Percentiles rank a stretch among this genome's conserved stretches.
phyloP scores from a whole-genome alignment of 2,888 invertebrate genomes.

The Melangyna quadrimaculata region DNA sequence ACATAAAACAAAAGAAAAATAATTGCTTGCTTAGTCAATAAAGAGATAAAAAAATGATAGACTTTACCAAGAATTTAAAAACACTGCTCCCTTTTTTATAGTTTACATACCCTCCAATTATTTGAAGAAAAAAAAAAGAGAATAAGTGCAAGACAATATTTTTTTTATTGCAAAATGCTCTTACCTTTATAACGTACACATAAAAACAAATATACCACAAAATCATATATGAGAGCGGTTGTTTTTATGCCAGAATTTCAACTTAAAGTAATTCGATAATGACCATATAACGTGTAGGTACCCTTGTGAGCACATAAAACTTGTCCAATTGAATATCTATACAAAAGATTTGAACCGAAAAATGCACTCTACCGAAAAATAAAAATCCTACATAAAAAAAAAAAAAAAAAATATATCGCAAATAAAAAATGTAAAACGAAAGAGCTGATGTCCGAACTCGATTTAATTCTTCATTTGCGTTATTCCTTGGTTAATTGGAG shows the following conservation, averaged over 20 bases:
- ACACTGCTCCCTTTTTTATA: background rate
- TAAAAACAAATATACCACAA: slow-evolving; percentile 3
- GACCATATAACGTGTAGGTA: slow-evolving; percentile 10
- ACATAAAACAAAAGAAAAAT: background rate
- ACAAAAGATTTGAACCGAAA: slow-evolving; percentile 18
- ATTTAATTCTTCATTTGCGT: background rate
- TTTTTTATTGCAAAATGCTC: background rate
- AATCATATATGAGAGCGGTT: background rate
- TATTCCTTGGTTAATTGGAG: background rate
- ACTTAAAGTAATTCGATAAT: slow-evolving; percentile 18
- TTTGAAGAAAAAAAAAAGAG: background rate
- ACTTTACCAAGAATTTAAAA: background rate
- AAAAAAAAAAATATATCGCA: background rate
- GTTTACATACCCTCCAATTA: background rate
- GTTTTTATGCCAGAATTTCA: background rate
- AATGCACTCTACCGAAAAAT: slow-evolving; percentile 25
- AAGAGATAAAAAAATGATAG: background rate
- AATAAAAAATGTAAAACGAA: slow-evolving; percentile 38
- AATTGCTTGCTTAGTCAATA: background rate
- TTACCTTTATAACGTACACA: background rate
- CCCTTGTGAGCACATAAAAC: background rate
- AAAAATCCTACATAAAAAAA: background rate
- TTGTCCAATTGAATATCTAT: slow-evolving; percentile 18
- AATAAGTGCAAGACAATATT: too few species aligned
- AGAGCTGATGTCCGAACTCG: slow-evolving; percentile 53